Base-by-base conservation (phyloP, 1,140 invertebrate species). In the Pseudomyrmex sp. region DNA sequence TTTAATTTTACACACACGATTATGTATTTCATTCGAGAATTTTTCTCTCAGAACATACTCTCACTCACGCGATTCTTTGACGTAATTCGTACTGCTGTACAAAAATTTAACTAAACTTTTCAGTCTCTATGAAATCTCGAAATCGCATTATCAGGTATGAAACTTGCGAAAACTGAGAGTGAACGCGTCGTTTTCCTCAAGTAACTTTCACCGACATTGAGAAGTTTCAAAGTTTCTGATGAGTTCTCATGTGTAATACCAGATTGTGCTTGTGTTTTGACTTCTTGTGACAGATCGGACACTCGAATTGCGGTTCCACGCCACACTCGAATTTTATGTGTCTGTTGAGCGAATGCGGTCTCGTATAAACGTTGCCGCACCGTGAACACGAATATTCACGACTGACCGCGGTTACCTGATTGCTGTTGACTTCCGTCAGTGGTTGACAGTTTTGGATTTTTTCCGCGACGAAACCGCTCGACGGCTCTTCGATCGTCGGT, bases 311-410 rank as follows among this genome's bases (percentile, higher is more conserved):
- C 0, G 95, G 95, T 84, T 96, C 95, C 70, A 96, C 95, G 44
- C 96, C 96, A 85, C 96, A 97, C 83, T 96, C 96, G 87, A 96
- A 96, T 79, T 94, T 95, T 59, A 96, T 95, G 84, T 97, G 96
- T 8, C 96, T 93, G 79, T 95, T 96, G 3, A 97, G 90, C 74
- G 96, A 96, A 63, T 96, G 95, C 10, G 93, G 93, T n/a, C 95
- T 93, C 1, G 94, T 94, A 88, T 96, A 96, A 5, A 93, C 93
- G 66, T 96, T 95, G 12, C 95, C 95, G 85, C 96, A 96, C 66
- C 94, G 93, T 35, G 93, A 93, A 85, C 95, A 95, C 35, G 91
- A 93, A 77, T 92, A 93, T 26, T 88, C 87, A 56, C 73, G 86
- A 13, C 23, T 13, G 0, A 4, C 52, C n/a, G 58, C 15, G 1